Evolutionary conservation across 2,113 vertebrate species (phyloP), one percentile per base, ranked within the genome.

Genomic region (Anhinga rufa): DNA sequence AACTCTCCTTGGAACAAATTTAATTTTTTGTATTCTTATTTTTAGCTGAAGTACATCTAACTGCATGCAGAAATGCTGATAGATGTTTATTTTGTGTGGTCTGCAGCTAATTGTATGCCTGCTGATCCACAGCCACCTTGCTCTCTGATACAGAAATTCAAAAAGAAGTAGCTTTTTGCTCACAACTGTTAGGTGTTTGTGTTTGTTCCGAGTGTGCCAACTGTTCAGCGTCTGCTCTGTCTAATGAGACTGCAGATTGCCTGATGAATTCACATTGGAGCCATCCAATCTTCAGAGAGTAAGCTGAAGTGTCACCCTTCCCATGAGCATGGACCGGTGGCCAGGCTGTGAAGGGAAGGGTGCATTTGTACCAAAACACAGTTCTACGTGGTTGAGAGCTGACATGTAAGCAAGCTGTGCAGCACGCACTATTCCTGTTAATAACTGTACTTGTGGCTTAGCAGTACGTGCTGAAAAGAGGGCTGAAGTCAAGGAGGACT

Each of bases 321-420:
- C 32, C 5, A 0, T 14, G 48, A 49, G 87, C 9, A 2, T 8
- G 38, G 70, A 6, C 21, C 1, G 3, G 32, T 7, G 54, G 54
- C 49, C 9, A 5, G 52, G 74, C 72, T 57, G 48, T 5, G 29
- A 8, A 58, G 78, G 48, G 18, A 8, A 36, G 36, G 34, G 7
- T 12, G n/a, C 12, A 0, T 22, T 32, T 36, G 64, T 82, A 12
- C 20, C 52, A 24, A 49, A 5, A 6, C 74, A 1, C 2, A 15
- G 28, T 3, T 28, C 82, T 20, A 4, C 7, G 24, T 7, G 40
- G 9, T 8, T 7, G 20, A 16, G 60, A 5, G 48, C 83, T 57
- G 92, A 9, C 10, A 3, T 10, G 74, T 3, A 10, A 10, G 28
- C 18, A 7, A 7, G 65, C 36, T 14, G 26, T 34, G 83, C 38